Evolutionary conservation across 2,797 vertebrate species (phyloP).

Genomic region (Salmo trutta): DNA sequence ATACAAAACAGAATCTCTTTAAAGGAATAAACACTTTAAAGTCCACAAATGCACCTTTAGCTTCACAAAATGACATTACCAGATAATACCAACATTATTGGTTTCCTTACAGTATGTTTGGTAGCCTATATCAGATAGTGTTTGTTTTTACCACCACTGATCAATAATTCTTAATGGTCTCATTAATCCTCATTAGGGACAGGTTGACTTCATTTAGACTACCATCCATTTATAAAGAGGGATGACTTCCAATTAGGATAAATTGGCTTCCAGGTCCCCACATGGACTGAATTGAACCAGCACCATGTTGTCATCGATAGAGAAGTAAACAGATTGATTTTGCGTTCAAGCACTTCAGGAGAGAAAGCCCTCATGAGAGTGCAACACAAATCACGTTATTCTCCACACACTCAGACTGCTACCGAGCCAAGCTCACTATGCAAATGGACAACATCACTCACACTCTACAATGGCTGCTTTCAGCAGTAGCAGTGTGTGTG

Average conservation of each 20-base stretch:
- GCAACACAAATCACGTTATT: neutral
- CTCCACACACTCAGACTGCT: neutral
- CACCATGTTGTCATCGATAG: neutral
- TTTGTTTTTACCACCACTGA: neutral
- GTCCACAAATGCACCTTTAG: neutral
- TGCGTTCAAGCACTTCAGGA: neutral
- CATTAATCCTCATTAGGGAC: neutral
- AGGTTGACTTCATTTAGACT: neutral
- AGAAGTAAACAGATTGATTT: neutral
- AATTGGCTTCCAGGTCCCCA: neutral
- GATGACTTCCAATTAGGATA: neutral
- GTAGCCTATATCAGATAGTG: neutral
- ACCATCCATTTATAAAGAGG: neutral
- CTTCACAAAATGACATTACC: neutral
- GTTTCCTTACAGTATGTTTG: neutral
- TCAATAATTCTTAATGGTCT: neutral
- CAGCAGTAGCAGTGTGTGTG: neutral
- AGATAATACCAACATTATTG: neutral
- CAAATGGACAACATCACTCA: slow-evolving; percentile 1
- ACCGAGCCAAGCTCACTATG: neutral
- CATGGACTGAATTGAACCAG: neutral
- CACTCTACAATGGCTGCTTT: neutral
- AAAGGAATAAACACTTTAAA: no score
- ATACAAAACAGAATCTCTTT: no score
- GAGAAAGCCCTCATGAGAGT: neutral